Evolutionary conservation across 1,140 invertebrate genomes (phyloP).

Genomic region (Hycleus cichorii): DNA sequence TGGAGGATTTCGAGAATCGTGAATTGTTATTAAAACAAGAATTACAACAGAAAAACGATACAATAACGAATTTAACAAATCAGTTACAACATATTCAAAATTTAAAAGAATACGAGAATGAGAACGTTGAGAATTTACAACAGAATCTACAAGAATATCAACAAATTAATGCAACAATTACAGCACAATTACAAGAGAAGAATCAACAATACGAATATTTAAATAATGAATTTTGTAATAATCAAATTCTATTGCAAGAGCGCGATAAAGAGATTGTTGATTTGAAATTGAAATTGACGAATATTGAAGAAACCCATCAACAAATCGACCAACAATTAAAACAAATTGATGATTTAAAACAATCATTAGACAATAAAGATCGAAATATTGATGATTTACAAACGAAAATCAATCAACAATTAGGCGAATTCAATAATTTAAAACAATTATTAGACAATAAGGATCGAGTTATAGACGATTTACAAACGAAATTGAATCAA

Average conservation of each 20-base stretch:
- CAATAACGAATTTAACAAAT: slow-evolving; percentile 6
- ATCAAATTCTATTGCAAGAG: slow-evolving; percentile 3
- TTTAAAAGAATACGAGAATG: slow-evolving; percentile 14
- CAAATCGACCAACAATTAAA: slow-evolving; percentile 17
- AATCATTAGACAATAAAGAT: background rate
- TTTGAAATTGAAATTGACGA: slow-evolving; percentile 15
- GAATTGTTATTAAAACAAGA: no score
- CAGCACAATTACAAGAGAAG: slow-evolving; percentile 3
- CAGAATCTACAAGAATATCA: slow-evolving; percentile 9
- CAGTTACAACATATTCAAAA: slow-evolving; percentile 10
- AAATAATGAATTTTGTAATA: background rate
- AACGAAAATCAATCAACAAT: background rate
- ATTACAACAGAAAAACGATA: slow-evolving; percentile 7
- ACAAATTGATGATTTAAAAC: slow-evolving; percentile 5
- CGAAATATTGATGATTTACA: background rate
- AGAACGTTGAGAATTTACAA: slow-evolving; percentile 14
- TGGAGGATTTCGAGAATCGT: no score
- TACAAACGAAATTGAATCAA: slow-evolving; percentile 7
- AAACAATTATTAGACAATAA: background rate
- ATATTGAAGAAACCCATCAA: slow-evolving; percentile 17
- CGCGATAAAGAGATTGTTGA: slow-evolving; percentile 21
- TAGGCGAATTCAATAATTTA: background rate
- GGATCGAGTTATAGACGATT: no score
- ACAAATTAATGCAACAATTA: slow-evolving; percentile 9
- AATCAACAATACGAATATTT: slow-evolving; percentile 9